Evolutionary conservation across 2,113 vertebrate species (phyloP), one percentile per base, ranked within the genome.

Genomic region (Dromaius novaehollandiae): DNA sequence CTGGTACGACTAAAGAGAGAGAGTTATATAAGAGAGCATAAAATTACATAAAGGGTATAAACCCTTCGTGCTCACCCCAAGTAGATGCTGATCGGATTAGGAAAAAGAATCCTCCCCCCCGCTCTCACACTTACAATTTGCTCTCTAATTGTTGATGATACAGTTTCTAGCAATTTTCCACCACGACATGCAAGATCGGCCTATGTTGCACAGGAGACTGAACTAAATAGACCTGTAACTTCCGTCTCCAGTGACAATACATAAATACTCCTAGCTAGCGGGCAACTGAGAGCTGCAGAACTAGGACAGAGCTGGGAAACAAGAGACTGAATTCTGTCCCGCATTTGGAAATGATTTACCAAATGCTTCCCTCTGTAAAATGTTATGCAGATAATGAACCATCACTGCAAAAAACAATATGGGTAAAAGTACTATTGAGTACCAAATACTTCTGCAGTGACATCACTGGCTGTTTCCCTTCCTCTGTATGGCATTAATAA

Each of bases 301-400:
- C n/a, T 3, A 7, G 74, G 86, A 28, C 48, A 74, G 76, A 60
- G 66, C 77, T 65, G 92, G 71, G 30, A 68, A 63, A 9, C 0
- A 11, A 71, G 69, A 65, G 56, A n/a, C 56, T 3, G 3, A 25
- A 30, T 6, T 68, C 69, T 68, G 15, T 13, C 46, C 86, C 21
- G 4, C 0, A 17, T 8, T 51, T 56, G 66, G 55, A 36, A 82
- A 38, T 38, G 8, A 50, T 73, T 71, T 42, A 51, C 34, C 28
- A 24, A 34, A 3, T 11, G 34, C 28, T 81, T 55, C 66, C 40
- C 40, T 25, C 88, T 51, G 65, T 26, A 7, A 56, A 81, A 70
- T 0, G 18, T 18, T 40, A 13, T 1, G 3, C 3, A 34, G n/a
- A 38, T 1, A 61, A 17, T 1, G 15, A 75, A 5, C 2, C 70